Evolutionary conservation across 2,797 vertebrate genomes (phyloP).

Genomic region (Acridotheres tristis): DNA sequence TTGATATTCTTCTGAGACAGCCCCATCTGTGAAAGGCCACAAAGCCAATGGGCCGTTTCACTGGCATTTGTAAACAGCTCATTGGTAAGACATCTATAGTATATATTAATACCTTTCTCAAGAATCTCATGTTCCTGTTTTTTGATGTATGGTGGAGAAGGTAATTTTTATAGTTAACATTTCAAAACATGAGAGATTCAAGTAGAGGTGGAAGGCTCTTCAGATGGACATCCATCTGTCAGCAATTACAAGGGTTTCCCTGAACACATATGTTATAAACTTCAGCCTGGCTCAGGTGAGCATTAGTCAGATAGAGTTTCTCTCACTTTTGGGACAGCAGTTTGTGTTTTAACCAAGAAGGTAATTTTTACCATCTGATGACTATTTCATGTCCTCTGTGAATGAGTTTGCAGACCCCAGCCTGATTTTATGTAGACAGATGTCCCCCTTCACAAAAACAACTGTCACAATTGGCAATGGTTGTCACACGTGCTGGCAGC

Average conservation of each 20-base stretch:
- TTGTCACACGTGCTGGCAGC: conserved; percentile 1
- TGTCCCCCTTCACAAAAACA: conserved; percentile 60
- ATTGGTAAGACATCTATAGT: neutral
- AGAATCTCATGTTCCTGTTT: neutral
- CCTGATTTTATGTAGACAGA: conserved; percentile 55
- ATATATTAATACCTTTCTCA: neutral
- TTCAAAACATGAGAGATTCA: neutral
- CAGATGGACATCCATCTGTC: neutral
- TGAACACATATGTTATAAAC: neutral
- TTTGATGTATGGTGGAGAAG: neutral
- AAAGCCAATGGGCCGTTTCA: neutral
- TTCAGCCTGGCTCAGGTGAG: neutral
- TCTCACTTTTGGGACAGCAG: neutral
- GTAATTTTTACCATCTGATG: conserved; percentile 55
- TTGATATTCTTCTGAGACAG: neutral
- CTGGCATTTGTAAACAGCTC: neutral
- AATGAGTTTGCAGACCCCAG: conserved; percentile 29
- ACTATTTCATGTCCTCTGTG: conserved; percentile 34
- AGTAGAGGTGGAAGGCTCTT: neutral
- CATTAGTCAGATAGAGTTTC: neutral
- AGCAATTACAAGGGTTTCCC: neutral
- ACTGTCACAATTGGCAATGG: conserved; percentile 48
- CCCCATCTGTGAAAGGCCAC: neutral
- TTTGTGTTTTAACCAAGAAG: conserved; percentile 42
- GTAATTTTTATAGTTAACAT: neutral